Evolutionary conservation across 2,113 vertebrate genomes (phyloP), one percentile per base, ranked within the genome.

Genomic region (Mormoops blainvillei): DNA sequence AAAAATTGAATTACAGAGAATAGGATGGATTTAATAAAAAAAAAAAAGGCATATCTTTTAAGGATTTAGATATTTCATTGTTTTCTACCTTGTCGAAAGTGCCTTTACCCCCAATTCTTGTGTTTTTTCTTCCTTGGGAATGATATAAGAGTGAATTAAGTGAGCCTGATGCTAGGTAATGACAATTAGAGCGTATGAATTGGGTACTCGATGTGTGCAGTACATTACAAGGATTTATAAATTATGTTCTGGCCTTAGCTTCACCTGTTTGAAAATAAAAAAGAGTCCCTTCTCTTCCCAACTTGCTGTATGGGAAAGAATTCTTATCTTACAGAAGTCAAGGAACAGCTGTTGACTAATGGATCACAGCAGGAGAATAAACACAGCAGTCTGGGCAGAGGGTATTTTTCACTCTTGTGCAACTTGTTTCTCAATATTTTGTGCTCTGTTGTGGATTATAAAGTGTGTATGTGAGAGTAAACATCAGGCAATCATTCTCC

Each of bases 401-500:
- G 45, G 26, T 95, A 93, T 88, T 98, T 97, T 97, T 97, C 80
- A 95, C 82, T 96, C 92, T 96, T 89, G 18, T 54, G 96, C 93
- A 97, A 93, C 93, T 98, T 33, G 96, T 96, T 97, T 95, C 28
- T 91, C 76, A 96, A 82, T 95, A 96, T 81, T 86, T 98, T 82
- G 93, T 76, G 92, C 97, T 74, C 76, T 97, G 45, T 89, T 96
- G 61, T 87, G 95, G 74, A 85, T 96, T 85, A 83, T 94, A 92
- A 94, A 96, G 96, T 96, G 70, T 89, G 89, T 95, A 89, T 94
- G 92, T 68, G 85, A 89, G 68, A 94, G 94, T 73, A 92, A 91
- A 97, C 96, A 97, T 92, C 67, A 89, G 56, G 68, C 95, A 90
- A 97, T 97, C 95, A 97, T 56, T 97, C 52, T 96, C 97, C 76